A percentile compares a stretch with the other conserved stretches of the same genome.
Evolutionary conservation across 2,888 invertebrate species (phyloP).

Genomic region (Flexamia atlantica): DNA sequence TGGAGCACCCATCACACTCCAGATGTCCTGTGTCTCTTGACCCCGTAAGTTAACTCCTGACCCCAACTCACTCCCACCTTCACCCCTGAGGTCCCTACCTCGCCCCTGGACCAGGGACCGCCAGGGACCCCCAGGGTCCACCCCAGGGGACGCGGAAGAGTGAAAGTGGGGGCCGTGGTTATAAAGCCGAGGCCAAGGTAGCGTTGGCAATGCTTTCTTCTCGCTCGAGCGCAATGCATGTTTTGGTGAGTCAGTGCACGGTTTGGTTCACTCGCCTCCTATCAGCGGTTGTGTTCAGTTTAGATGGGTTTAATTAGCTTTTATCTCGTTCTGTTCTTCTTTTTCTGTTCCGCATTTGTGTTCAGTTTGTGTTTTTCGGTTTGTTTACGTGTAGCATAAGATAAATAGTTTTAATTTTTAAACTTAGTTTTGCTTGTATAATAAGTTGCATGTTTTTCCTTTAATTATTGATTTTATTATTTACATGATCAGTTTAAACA

Average conservation of each 20-base stretch:
- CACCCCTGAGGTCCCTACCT: background rate
- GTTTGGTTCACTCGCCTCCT: constrained; percentile 2
- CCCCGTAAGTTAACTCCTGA: no score
- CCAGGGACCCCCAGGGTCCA: background rate
- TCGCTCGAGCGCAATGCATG: constrained; percentile 21
- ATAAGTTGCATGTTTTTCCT: no score
- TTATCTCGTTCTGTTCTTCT: constrained; percentile 25
- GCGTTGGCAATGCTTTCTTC: constrained; percentile 13
- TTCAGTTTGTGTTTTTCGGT: constrained; percentile 41
- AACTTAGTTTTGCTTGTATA: no score
- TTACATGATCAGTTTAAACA: no score
- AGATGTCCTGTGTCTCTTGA: background rate
- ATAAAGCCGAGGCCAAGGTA: constrained; percentile 43
- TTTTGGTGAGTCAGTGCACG: constrained; percentile 50
- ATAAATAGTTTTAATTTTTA: no score
- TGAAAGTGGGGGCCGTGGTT: constrained; percentile 48
- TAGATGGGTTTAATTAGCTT: constrained; percentile 21
- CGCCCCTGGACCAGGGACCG: no score
- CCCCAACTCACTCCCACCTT: background rate
- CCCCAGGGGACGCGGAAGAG: constrained; percentile 7
- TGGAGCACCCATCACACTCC: background rate
- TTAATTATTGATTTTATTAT: no score
- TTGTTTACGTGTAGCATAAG: constrained; percentile 15
- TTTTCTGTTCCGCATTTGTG: constrained; percentile 33
- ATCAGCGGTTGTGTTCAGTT: background rate